phyloP scores from a whole-genome alignment of 2,797 vertebrate species.

The Acanthopagrus latus region DNA sequence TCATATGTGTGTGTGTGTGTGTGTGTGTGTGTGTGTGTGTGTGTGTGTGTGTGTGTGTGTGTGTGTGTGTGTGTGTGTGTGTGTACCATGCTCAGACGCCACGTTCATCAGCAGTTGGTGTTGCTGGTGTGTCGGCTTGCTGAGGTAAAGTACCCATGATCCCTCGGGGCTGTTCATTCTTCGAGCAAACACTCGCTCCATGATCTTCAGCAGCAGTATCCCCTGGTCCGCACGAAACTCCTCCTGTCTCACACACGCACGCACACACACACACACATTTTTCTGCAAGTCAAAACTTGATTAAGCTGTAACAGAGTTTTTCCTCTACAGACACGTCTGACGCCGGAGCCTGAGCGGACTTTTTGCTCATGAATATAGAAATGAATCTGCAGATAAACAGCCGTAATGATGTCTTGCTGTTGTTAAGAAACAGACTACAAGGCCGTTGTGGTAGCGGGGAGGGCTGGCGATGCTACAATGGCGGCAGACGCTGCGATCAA shows the following conservation, averaged over 20 bases:
- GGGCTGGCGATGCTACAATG: conserved; percentile 28
- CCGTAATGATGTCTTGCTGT: too few species aligned
- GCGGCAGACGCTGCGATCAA: conserved; percentile 7
- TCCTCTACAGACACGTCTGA: too few species aligned
- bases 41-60: neutral
- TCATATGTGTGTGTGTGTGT: neutral
- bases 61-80: conserved; percentile 13
- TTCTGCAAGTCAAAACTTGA: neutral
- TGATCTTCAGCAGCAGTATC: conserved; percentile 88
- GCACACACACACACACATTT: conserved; percentile 28
- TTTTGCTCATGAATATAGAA: too few species aligned
- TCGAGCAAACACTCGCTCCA: conserved; percentile 91
- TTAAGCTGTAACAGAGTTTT: neutral
- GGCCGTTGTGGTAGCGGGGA: neutral
- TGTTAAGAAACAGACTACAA: neutral
- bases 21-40: conserved; percentile 30
- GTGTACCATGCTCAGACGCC: conserved; percentile 88
- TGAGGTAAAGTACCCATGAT: conserved; percentile 93
- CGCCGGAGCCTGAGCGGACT: too few species aligned
- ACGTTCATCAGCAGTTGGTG: conserved; percentile 95
- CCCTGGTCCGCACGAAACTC: conserved; percentile 91
- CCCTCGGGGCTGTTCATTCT: conserved; percentile 88
- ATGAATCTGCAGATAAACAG: neutral
- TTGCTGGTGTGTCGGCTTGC: conserved; percentile 94
- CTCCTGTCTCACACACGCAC: conserved; percentile 83